Evolutionary conservation across 2,888 invertebrate genomes (phyloP).

Genomic region (Epinotia brunnichana): DNA sequence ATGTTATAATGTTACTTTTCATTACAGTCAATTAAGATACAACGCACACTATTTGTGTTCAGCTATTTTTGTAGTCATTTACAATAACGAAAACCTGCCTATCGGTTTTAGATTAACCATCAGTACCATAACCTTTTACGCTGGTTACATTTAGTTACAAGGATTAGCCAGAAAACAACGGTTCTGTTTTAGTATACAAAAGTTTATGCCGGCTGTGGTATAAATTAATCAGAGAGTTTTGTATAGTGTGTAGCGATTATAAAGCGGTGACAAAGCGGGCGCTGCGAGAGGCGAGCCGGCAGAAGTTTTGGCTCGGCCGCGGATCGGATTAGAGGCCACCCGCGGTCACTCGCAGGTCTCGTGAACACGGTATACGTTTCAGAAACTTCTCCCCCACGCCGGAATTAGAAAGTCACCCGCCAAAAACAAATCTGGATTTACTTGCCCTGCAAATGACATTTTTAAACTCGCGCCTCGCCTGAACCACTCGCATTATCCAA

Average conservation of each 20-base stretch:
- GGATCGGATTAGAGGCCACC: slow-evolving; percentile 77
- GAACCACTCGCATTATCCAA: slow-evolving; percentile 62
- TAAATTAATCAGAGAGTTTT: slow-evolving; percentile 80
- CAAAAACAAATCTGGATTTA: slow-evolving; percentile 78
- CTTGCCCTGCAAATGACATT: slow-evolving; percentile 76
- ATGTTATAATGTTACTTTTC: background rate
- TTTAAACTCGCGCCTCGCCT: slow-evolving; percentile 67
- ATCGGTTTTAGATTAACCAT: slow-evolving; percentile 71
- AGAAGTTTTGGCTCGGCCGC: slow-evolving; percentile 72
- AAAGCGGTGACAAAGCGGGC: slow-evolving; percentile 61
- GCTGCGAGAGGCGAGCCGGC: slow-evolving; percentile 53
- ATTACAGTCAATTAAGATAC: background rate
- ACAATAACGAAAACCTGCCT: slow-evolving; percentile 56
- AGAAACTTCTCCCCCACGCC: slow-evolving; percentile 73
- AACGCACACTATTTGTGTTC: background rate
- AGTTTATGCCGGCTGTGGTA: slow-evolving; percentile 75
- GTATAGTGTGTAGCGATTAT: slow-evolving; percentile 71
- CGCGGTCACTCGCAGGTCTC: slow-evolving; percentile 78
- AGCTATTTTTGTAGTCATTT: background rate
- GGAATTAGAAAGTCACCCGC: slow-evolving; percentile 82
- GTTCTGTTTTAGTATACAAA: slow-evolving; percentile 73
- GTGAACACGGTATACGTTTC: slow-evolving; percentile 81
- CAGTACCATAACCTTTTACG: slow-evolving; percentile 72
- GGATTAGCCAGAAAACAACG: slow-evolving; percentile 73
- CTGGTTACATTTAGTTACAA: slow-evolving; percentile 60